phyloP scores from a whole-genome alignment of 2,888 invertebrate species.

The Tipula helvola region DNA sequence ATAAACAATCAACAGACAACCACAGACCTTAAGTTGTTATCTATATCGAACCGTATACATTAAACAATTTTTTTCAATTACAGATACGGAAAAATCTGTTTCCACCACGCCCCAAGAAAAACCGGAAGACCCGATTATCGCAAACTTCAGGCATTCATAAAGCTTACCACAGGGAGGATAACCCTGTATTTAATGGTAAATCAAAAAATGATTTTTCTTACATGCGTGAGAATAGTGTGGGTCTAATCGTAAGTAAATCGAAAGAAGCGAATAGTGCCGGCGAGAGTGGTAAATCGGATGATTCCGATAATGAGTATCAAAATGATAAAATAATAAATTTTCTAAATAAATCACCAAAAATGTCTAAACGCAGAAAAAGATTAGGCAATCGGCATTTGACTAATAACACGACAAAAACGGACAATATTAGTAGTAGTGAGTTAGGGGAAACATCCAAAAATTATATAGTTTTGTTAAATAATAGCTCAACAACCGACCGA shows the following conservation, averaged over 20 bases:
- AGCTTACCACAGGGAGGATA: neutral
- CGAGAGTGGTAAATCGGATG: slow-evolving; percentile 10
- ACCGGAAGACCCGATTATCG: neutral
- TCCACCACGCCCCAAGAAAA: slow-evolving; percentile 44
- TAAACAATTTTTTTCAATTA: neutral
- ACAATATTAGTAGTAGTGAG: neutral
- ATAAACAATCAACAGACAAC: neutral
- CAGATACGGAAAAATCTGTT: slow-evolving; percentile 55
- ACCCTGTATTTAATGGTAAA: neutral
- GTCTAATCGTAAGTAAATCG: neutral
- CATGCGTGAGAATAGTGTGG: neutral
- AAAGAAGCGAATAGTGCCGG: slow-evolving; percentile 11
- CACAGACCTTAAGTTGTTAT: neutral
- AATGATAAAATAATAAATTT: neutral
- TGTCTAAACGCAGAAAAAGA: neutral
- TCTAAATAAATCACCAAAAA: slow-evolving; percentile 8
- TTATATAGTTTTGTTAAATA: neutral
- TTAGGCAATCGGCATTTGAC: neutral
- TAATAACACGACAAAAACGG: neutral
- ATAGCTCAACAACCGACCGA: neutral
- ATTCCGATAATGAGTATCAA: neutral
- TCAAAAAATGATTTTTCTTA: neutral
- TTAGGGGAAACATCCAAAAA: neutral
- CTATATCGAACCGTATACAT: neutral
- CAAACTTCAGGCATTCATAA: neutral